Evolutionary conservation across 1,140 invertebrate species (phyloP), one percentile per base, ranked within the genome.

Genomic region (Drosophila sp.): DNA sequence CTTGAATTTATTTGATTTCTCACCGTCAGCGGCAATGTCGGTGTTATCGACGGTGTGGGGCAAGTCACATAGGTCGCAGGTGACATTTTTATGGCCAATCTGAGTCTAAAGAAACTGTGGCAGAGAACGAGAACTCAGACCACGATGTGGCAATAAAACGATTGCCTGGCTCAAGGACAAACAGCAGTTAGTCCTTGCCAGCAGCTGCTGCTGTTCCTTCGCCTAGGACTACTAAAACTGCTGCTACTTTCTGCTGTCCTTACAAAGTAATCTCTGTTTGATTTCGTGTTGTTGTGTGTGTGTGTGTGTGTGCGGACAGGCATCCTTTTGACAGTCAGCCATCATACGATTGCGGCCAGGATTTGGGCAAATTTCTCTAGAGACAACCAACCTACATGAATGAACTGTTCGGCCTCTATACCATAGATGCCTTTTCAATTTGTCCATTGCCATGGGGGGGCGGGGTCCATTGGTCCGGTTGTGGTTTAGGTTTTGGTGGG

Each of bases 41-140:
- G 7, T 50, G 23, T 27, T 50, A 8, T 50, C 23, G 17, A 23
- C 44, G 44, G 44, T 50, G 23, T 50, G 44, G 44, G 23, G 44
- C 25, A 50, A 50, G 44, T 50, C 44, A 70, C 66, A 64, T 79
- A 77, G 83, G 84, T 89, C 83, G 83, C 83, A 83, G 83, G 83
- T 89, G 83, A 87, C 83, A 89, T 80, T 83, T 87, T 87, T 87
- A 87, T 82, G 70, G 83, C 79, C 84, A 89, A 89, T 87, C 83
- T 80, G 83, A 70, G 79, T 62, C 57, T 71, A 61, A 61, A 56
- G 44, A 67, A 40, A 60, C 73, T 41, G 40, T 66, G 41, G 40
- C 40, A 30, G 27, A 38, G 32, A 63, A 35, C 72, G 30, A 40
- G 27, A 60, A 38, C 72, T 47, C 47, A 65, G 66, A 40, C 72